These are phyloP conservation scores for Zaprionus gabonicus DNA, from an alignment of 1,140 invertebrate genomes.

Conservation along the genomic window DNA sequence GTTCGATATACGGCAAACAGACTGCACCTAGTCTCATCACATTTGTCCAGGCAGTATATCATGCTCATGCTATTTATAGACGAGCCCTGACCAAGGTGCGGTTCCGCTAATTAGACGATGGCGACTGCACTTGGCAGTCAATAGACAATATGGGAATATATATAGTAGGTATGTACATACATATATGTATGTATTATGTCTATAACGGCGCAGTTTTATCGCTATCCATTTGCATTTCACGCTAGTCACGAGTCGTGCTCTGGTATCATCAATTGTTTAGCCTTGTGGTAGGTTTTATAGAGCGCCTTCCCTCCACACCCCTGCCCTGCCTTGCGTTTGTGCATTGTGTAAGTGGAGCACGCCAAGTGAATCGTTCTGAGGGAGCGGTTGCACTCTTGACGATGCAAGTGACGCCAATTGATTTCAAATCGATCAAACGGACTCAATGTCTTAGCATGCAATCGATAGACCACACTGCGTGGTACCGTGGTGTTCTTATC, in stretches of 20 bases:
- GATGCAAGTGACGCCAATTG: slow-evolving; percentile 22
- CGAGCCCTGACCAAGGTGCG: slow-evolving; percentile 48
- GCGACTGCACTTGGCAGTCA: slow-evolving; percentile 54
- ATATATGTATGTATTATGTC: not conserved
- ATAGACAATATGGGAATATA: slow-evolving; percentile 50
- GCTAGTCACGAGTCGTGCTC: slow-evolving; percentile 11
- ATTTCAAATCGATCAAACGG: not conserved
- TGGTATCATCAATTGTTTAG: slow-evolving; percentile 26
- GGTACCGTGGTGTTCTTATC: slow-evolving; percentile 28
- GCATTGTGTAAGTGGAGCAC: slow-evolving; percentile 31
- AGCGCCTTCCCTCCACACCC: not conserved
- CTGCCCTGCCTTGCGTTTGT: slow-evolving; percentile 10
- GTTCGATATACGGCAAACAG: slow-evolving; percentile 5
- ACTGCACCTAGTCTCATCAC: slow-evolving; percentile 24
- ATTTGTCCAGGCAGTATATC: slow-evolving; percentile 49
- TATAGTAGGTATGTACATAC: not conserved
- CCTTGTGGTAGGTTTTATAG: slow-evolving; percentile 56
- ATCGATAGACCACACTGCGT: slow-evolving; percentile 21
- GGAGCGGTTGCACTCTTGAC: not conserved
- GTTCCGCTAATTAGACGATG: slow-evolving; percentile 55
- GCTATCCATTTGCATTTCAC: slow-evolving; percentile 60
- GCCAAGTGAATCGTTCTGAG: not conserved
- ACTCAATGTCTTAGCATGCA: slow-evolving; percentile 31
- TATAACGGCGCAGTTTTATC: slow-evolving; percentile 52
- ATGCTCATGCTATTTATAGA: slow-evolving; percentile 69